Evolutionary conservation across 1,140 invertebrate genomes (phyloP), one percentile per base, ranked within the genome.

Genomic region (Tenebrio molitor): DNA sequence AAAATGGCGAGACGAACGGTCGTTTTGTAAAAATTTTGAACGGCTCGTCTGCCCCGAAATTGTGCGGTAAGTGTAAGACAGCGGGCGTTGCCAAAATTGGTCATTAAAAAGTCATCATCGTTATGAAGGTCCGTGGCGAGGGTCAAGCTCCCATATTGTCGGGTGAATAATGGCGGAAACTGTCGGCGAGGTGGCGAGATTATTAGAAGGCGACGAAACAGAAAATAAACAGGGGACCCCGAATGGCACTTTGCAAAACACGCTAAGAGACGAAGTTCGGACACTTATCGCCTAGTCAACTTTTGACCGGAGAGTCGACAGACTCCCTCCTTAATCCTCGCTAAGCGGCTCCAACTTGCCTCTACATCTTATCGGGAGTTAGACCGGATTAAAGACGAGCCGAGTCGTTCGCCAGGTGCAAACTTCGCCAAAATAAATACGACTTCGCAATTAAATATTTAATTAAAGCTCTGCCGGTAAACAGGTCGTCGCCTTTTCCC

Each of bases 391-490:
- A 69, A 69, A 69, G 42, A 50, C 39, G 10, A 29, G 67, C 23
- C 67, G 25, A 53, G 42, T 69, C 41, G 25, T 68, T 19, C 39
- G 16, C 15, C 50, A 69, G 67, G 67, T 69, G 67, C 44, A 58
- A 69, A 69, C 41, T 46, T 69, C 58, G 41, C 29, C 67, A 46
- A 46, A 50, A 69, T 58, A 69, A 69, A 69, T 69, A 69, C 25
- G 29, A 53, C 50, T n/a, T 58, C 42, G 16, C 42, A 36, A 46
- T 69, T 46, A 46, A 53, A 69, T 50, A 69, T 69, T 69, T 69
- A 46, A 69, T 53, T 53, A 46, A 53, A 53, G 23, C 25, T 21
- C 42, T 19, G 23, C 64, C 7, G 41, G 64, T 29, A 66, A 42
- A 66, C 10, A 58, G 29, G 29, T 58, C 19, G 3, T 1, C 23